These are phyloP conservation scores for Lepidothrix coronata DNA, from an alignment of 2,113 vertebrate species.

Conservation along the genomic window DNA sequence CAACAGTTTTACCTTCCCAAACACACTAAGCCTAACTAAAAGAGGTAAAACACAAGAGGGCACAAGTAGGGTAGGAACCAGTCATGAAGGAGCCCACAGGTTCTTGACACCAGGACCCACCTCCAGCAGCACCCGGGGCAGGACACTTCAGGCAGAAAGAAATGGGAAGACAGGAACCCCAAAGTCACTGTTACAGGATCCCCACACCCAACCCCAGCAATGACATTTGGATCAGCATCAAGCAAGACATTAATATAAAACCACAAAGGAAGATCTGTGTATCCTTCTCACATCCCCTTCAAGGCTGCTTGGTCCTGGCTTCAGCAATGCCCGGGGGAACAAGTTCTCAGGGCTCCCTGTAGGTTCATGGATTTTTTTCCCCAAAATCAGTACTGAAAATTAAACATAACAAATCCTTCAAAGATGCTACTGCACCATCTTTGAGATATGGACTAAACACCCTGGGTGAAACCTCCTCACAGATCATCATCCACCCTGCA, in stretches of 20 bases:
- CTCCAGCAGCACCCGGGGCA: neutral
- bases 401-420: neutral
- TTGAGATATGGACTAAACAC: neutral
- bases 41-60: neutral
- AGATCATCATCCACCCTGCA: neutral
- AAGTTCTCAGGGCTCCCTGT: neutral
- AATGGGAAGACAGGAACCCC: neutral
- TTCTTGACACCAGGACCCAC: neutral
- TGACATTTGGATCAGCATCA: neutral
- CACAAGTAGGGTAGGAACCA: neutral
- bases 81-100: neutral
- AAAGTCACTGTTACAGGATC: accelerated
- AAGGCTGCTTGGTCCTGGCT: neutral
- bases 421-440: neutral
- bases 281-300: neutral
- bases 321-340: accelerated
- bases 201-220: neutral
- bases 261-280: neutral
- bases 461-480: neutral
- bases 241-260: neutral
- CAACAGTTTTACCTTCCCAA: neutral
- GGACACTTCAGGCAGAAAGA: neutral
- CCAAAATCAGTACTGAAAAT: neutral
- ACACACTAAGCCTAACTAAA: neutral
- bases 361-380: neutral